Evolutionary conservation across 2,888 invertebrate species (phyloP), one percentile per base, ranked within the genome.

Genomic region (Nemoura dubitans): DNA sequence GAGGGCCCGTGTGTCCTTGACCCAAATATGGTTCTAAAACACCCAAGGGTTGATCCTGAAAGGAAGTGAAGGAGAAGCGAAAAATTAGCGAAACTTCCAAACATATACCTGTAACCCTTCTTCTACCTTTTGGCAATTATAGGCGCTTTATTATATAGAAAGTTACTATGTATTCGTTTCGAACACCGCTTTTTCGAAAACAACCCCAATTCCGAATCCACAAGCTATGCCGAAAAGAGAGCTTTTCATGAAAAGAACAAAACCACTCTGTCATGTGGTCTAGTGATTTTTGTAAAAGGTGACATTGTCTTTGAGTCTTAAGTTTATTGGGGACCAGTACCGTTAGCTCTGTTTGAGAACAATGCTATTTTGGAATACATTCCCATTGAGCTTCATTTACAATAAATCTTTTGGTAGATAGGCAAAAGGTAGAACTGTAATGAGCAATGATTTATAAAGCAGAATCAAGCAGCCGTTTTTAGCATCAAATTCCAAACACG

Each of bases 91-190:
- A 30, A 59, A 76, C 84, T 76, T 30, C 83, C 36, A 36, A 83
- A 78, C 59, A 81, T 30, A 59, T 84, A 84, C 84, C 84, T 84
- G 84, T 76, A 76, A 59, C 84, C 84, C 84, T 84, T 76, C 84
- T 84, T 76, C 28, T 84, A 84, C 84, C 84, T 76, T 7, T 81
- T 29, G 30, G n/a, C 81, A n/a, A 81, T 81, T 81, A 59, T 14
- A 59, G 10, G 59, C 16, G 10, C 21, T 1, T 21, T 16, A 16
- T 36, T 36, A 36, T 36, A 59, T 59, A 59, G 59, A 59, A 59
- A 7, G 59, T 59, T 59, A 21, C 59, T 7, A 59, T 14, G 59
- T 21, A n/a, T n/a, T n/a, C n/a, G n/a, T n/a, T 36, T 59, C 10
- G 59, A 14, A 30, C 21, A 21, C 27, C 28, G 29, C 6, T 6